phyloP scores from a whole-genome alignment of 1,140 invertebrate genomes.

The Drosophila arizonae region DNA sequence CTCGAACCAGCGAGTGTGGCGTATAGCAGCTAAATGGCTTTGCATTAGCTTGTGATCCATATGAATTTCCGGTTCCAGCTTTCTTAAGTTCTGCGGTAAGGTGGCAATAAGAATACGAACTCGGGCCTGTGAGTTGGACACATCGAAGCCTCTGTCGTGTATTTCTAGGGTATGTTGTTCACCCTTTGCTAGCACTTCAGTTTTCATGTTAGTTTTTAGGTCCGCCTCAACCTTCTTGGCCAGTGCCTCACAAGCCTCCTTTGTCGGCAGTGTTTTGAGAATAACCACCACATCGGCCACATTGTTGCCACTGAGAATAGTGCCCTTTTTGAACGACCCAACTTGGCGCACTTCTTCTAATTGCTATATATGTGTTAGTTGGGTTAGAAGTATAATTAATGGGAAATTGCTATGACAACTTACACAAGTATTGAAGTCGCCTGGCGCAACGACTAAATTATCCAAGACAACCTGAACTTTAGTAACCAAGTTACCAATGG shows the following conservation, averaged over 20 bases:
- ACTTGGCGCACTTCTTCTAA: slow-evolving; percentile 97
- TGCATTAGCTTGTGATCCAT: slow-evolving; percentile 93
- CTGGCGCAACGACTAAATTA: slow-evolving; percentile 95
- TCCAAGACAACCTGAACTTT: slow-evolving; percentile 96
- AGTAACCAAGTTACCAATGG: slow-evolving; percentile 95
- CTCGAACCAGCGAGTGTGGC: slow-evolving; percentile 99
- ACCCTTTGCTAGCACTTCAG: slow-evolving; percentile 85
- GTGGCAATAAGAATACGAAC: slow-evolving; percentile 96
- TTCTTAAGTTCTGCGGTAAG: slow-evolving; percentile 95
- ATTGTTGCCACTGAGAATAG: slow-evolving; percentile 97
- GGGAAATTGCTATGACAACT: slow-evolving; percentile 83
- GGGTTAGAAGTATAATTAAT: not conserved
- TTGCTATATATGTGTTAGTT: slow-evolving; percentile 86
- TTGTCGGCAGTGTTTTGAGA: slow-evolving; percentile 98
- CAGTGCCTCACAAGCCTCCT: slow-evolving; percentile 95
- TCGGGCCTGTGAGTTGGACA: slow-evolving; percentile 90
- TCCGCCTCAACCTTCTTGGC: slow-evolving; percentile 95
- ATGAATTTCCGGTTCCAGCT: slow-evolving; percentile 96
- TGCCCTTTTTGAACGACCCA: slow-evolving; percentile 99
- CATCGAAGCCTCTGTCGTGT: slow-evolving; percentile 92
- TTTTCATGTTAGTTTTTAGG: slow-evolving; percentile 87
- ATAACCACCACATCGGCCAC: slow-evolving; percentile 98
- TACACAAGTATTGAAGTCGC: slow-evolving; percentile 97
- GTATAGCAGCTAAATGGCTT: slow-evolving; percentile 95
- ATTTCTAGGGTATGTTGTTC: slow-evolving; percentile 86